Base-by-base conservation (phyloP, 2,797 vertebrate species). In the Muscicapa comitata region DNA sequence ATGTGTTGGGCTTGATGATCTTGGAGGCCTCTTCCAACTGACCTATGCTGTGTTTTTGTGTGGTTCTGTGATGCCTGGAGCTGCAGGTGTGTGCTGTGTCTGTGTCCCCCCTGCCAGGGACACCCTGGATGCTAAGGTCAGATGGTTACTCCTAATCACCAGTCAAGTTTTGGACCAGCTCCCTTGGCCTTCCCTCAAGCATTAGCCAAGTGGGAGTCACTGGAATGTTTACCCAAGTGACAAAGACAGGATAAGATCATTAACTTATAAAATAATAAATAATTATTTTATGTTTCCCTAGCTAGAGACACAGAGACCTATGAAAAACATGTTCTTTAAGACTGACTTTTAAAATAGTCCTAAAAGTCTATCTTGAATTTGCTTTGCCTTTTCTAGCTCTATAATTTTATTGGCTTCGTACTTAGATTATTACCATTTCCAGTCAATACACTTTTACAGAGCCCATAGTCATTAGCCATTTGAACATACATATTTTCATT, bases 21-120 rank as follows among this genome's bases (percentile, higher is more conserved):
- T 51, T 29, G 28, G 50, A 51, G 17, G 17, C 18, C 17, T 51
- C 17, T 51, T 51, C 50, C 28, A 51, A 11, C 17, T 17, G 4
- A 29, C 10, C 17, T 17, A 51, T 51, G 18, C 50, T 51, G 50
- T 51, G 50, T 38, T 38, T 38, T 38, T 38, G 38, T 38, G 38
- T 38, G 38, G 6, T 38, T 38, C 38, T 38, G 38, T 38, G 38
- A 15, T 15, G 21, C 50, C 91, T 40, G 59, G n/a, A 58, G 54
- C 43, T 5, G 4, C 53, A 58, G 72, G 31, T 2, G 11, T n/a
- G 48, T 17, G 38, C 58, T 38, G 28, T 35, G 50, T 23, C 63
- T 21, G 26, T 8, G n/a, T 48, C 37, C 7, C 24, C 21, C 37
- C 0, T 0, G 3, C 9, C 73, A 47, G 0, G 57, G 38, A 78